These are phyloP conservation scores for Barnardius zonarius DNA, from an alignment of 2,113 vertebrate species.

Conservation along the genomic window DNA sequence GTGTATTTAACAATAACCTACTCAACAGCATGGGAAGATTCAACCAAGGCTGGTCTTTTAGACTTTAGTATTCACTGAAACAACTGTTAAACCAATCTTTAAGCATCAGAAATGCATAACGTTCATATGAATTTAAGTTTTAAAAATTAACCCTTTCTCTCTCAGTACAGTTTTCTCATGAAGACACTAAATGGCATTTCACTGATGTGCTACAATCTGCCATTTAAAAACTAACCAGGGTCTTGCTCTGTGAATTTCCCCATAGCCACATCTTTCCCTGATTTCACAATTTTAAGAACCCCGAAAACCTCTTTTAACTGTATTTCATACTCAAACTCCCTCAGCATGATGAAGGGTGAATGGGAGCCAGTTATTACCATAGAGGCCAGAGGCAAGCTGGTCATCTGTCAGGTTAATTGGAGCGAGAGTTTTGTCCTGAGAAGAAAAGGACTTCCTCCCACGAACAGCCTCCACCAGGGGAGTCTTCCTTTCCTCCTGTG, in stretches of 20 bases:
- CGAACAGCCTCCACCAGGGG: constrained; percentile 27
- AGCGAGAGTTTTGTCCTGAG: constrained; percentile 67
- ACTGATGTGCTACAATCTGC: rapidly evolving
- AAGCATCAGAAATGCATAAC: not conserved
- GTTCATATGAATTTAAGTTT: not conserved
- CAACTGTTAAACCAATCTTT: not conserved
- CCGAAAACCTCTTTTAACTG: not conserved
- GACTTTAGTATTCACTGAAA: not conserved
- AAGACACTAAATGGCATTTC: not conserved
- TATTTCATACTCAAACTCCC: not conserved
- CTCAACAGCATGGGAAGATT: not conserved
- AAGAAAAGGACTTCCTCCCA: constrained; percentile 32
- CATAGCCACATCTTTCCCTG: not conserved
- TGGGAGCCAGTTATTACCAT: constrained; percentile 71
- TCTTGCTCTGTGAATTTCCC: not conserved
- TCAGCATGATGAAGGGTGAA: not conserved
- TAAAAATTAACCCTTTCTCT: not conserved
- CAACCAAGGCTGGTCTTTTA: not conserved
- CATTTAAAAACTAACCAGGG: not conserved
- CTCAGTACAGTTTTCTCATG: not conserved
- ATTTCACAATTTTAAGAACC: not conserved
- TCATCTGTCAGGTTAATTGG: constrained; percentile 83
- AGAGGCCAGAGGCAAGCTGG: constrained; percentile 84
- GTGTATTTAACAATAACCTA: not conserved
- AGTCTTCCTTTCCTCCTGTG: constrained; percentile 56